These are phyloP conservation scores for Stichodactyla mertensii DNA, from an alignment of 64 coral and sea anemone genomes.

Conservation along the genomic window DNA sequence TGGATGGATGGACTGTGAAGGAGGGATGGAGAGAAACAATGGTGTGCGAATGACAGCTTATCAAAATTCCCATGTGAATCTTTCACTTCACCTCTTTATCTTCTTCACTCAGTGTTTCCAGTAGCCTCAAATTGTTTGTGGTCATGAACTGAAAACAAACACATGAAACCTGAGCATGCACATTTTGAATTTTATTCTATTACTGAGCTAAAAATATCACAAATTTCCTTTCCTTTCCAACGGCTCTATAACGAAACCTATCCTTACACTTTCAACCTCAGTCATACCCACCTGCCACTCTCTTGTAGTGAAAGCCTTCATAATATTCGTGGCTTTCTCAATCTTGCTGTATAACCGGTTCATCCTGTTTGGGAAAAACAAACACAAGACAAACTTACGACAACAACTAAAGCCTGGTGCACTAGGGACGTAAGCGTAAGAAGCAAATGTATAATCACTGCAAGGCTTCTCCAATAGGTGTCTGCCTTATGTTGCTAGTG, in stretches of 20 bases:
- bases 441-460: too few species aligned
- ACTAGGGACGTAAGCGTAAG: too few species aligned
- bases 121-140: conserved; percentile 59
- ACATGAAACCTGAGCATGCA: too few species aligned
- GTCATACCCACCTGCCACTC: conserved; percentile 63
- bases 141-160: conserved; percentile 62
- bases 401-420: too few species aligned
- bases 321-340: conserved; percentile 59
- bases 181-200: too few species aligned
- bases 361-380: conserved; percentile 36
- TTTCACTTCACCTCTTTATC: conserved; percentile 48
- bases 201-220: too few species aligned
- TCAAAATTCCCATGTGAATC: neutral
- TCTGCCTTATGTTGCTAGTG: too few species aligned
- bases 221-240: neutral
- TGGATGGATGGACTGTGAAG: neutral
- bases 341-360: conserved; percentile 72
- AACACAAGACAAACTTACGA: neutral
- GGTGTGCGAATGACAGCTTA: neutral
- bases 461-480: too few species aligned
- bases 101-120: conserved; percentile 60
- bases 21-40: neutral
- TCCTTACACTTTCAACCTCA: neutral
- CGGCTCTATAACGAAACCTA: conserved; percentile 19
- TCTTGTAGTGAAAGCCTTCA: conserved; percentile 63